These are phyloP conservation scores for Rhopilema esculentum DNA, from an alignment of 30 jellyfish, hydroid and myxozoan species.

Conservation along the genomic window DNA sequence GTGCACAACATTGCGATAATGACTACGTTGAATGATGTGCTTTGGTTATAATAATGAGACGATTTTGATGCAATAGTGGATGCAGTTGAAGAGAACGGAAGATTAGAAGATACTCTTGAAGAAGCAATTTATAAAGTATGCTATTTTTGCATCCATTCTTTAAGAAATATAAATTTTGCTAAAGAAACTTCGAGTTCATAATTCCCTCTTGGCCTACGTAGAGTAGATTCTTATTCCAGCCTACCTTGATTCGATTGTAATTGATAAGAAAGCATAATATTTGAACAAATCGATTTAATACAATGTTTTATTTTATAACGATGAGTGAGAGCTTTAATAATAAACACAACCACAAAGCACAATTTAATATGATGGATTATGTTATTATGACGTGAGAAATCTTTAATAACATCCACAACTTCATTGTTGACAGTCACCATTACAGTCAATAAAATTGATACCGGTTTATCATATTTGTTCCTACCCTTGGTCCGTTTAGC, in stretches of 20 bases:
- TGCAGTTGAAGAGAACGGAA: not conserved
- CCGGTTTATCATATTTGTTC: not conserved
- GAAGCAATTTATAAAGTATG: not conserved
- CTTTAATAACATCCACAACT: not conserved
- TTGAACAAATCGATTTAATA: not conserved
- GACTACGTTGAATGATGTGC: not conserved
- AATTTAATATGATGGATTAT: not conserved
- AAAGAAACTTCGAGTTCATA: not conserved
- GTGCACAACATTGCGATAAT: not conserved
- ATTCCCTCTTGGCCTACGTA: not conserved
- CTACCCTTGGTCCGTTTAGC: not conserved
- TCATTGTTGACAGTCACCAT: slow-evolving; percentile 7
- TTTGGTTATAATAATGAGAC: not conserved
- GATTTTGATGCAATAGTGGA: not conserved
- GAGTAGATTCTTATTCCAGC: not conserved
- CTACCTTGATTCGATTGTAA: not conserved
- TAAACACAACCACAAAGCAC: not conserved
- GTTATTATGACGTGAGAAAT: not conserved
- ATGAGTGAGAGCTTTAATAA: not conserved
- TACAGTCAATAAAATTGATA: not conserved
- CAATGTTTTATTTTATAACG: not conserved
- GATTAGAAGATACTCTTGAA: not conserved
- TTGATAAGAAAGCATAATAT: not conserved
- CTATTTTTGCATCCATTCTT: not conserved
- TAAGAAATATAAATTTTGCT: not conserved